Conservation (phyloP, 2,113 vertebrate species). For the Hystrix cristata region DNA sequence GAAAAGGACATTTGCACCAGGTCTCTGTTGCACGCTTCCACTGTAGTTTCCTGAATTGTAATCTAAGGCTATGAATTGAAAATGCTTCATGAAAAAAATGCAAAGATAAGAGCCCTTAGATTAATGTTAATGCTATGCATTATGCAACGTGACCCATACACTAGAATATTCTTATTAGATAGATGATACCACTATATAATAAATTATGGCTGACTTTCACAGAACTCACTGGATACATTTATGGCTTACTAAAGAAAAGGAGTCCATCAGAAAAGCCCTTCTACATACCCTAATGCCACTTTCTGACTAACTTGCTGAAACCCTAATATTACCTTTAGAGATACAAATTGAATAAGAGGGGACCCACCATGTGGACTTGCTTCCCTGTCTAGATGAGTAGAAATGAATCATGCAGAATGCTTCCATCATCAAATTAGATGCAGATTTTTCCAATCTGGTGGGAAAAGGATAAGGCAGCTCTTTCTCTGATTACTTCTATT, state of each 20-base stretch:
- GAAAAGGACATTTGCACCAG: background rate
- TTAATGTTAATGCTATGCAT: conserved; percentile 57
- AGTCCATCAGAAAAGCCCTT: conserved; percentile 31
- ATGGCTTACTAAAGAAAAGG: conserved; percentile 38
- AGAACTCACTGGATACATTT: conserved; percentile 8
- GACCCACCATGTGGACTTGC: background rate
- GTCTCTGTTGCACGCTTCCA: background rate
- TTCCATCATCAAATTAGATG: background rate
- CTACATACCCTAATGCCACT: background rate
- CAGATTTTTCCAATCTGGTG: background rate
- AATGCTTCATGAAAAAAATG: conserved; percentile 31
- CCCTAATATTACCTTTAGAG: background rate
- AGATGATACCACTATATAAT: background rate
- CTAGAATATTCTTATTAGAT: conserved; percentile 41
- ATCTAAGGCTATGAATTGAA: conserved; percentile 23
- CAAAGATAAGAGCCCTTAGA: conserved; percentile 44
- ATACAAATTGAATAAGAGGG: conserved; percentile 54
- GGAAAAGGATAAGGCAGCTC: background rate
- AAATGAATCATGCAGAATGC: conserved; percentile 3
- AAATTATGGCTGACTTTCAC: conserved; percentile 50
- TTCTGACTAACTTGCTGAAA: background rate
- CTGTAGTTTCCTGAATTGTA: background rate
- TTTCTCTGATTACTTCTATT: conserved; percentile 29
- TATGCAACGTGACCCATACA: conserved; percentile 25
- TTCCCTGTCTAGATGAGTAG: background rate